Conservation (phyloP, 2,888 invertebrate species). For the Achlya flavicornis region DNA sequence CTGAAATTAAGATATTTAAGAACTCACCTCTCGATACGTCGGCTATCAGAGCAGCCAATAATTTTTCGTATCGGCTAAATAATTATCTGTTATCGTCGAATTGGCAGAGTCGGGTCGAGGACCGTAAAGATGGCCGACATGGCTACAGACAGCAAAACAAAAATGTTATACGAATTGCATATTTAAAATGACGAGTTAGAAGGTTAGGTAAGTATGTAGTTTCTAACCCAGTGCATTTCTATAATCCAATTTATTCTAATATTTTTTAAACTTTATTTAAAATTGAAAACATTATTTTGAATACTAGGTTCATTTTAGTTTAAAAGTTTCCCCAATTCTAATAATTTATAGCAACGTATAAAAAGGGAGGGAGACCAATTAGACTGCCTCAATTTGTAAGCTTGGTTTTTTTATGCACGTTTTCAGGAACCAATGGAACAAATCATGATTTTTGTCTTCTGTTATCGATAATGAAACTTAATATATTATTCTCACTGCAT, state of each 20-base stretch:
- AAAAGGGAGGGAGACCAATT: too few relatives aligned
- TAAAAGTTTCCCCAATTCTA: too few relatives aligned
- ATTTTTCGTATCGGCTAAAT: slow-evolving; percentile 76
- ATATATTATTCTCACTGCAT: not conserved
- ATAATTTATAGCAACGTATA: too few relatives aligned
- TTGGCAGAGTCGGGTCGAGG: slow-evolving; percentile 65
- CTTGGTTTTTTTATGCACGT: too few relatives aligned
- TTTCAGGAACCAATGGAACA: not conserved
- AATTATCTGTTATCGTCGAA: slow-evolving; percentile 77
- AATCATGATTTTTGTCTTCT: not conserved
- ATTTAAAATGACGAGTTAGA: too few relatives aligned
- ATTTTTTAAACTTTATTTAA: too few relatives aligned
- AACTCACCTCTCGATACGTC: slow-evolving; percentile 53
- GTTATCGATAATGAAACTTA: not conserved
- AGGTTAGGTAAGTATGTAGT: too few relatives aligned
- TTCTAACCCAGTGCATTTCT: too few relatives aligned
- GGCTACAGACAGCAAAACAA: slow-evolving; percentile 54
- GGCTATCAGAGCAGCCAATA: slow-evolving; percentile 62
- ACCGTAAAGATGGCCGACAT: slow-evolving; percentile 68
- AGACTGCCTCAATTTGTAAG: too few relatives aligned
- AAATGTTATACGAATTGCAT: slow-evolving; percentile 16
- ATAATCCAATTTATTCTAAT: too few relatives aligned
- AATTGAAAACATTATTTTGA: too few relatives aligned
- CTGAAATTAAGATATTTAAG: slow-evolving; percentile 73
- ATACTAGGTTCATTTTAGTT: too few relatives aligned